Evolutionary conservation across 2,888 invertebrate genomes (phyloP).

Genomic region (Syrphus vitripennis): DNA sequence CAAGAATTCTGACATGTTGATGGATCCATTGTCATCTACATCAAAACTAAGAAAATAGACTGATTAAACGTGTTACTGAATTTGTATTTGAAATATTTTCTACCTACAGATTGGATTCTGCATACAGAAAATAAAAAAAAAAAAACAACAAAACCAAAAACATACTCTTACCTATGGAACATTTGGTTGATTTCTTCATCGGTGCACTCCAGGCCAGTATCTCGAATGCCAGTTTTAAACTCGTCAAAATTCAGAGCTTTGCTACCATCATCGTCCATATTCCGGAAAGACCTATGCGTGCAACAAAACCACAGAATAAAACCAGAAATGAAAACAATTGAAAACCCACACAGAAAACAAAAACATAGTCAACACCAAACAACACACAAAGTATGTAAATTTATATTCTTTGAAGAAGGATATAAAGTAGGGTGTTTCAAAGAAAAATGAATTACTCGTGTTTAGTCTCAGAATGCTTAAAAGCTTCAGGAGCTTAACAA

Average conservation of each 20-base stretch:
- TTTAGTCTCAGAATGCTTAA: too few relatives aligned
- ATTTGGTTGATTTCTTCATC: conserved; percentile 80
- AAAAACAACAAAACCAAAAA: not conserved
- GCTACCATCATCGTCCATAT: conserved; percentile 96
- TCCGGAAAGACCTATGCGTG: conserved; percentile 87
- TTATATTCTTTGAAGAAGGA: not conserved
- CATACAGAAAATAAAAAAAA: not conserved
- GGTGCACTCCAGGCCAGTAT: conserved; percentile 88
- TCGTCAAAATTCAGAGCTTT: conserved; percentile 90
- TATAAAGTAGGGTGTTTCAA: not conserved
- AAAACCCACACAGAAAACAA: conserved; percentile 3
- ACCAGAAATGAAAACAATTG: conserved; percentile 47
- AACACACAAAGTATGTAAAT: not conserved
- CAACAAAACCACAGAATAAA: conserved; percentile 45
- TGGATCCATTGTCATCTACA: conserved; percentile 89
- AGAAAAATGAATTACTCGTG: too few relatives aligned
- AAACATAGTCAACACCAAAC: conserved; percentile 7
- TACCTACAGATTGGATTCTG: not conserved
- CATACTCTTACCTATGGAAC: conserved; percentile 75
- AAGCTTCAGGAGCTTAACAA: too few relatives aligned
- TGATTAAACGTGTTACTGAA: not conserved
- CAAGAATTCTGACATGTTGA: conserved; percentile 95
- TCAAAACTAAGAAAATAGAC: conserved; percentile 84
- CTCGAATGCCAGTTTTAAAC: conserved; percentile 89
- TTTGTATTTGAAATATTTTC: not conserved